Conservation (phyloP, 2,888 invertebrate species). For the Thymelicus acteon region DNA sequence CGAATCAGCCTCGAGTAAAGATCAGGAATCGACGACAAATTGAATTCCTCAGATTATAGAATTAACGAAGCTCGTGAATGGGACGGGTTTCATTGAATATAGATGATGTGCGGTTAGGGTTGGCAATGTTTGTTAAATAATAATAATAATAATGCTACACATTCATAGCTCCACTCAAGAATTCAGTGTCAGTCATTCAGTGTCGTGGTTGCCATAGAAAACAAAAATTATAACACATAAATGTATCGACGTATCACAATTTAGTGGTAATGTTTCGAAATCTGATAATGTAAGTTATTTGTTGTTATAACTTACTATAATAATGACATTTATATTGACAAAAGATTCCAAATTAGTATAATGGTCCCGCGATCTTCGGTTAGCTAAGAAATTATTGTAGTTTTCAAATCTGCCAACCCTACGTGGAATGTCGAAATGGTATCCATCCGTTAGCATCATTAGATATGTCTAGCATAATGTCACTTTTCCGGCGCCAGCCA, state of each 20-base stretch:
- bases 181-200: too few relatives aligned
- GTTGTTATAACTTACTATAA: too few relatives aligned
- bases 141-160: too few relatives aligned
- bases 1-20: conserved; percentile 43
- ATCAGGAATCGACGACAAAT: conserved; percentile 45
- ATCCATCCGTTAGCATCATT: conserved; percentile 34
- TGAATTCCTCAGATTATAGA: conserved; percentile 44
- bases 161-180: too few relatives aligned
- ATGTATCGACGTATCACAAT: too few relatives aligned
- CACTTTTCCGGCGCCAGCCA: conserved; percentile 36
- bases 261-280: too few relatives aligned
- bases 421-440: conserved; percentile 13
- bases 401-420: conserved; percentile 16
- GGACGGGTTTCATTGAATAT: conserved; percentile 33
- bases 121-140: neutral
- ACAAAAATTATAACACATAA: too few relatives aligned
- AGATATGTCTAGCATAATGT: conserved; percentile 33
- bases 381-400: neutral
- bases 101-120: conserved; percentile 25
- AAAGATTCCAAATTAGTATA: too few relatives aligned
- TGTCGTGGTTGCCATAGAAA: too few relatives aligned
- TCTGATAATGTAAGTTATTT: too few relatives aligned
- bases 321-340: too few relatives aligned
- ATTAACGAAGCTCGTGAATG: conserved; percentile 31
- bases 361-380: too few relatives aligned